Conservation (phyloP, 2,888 invertebrate species). For the Hypena proboscidalis region DNA sequence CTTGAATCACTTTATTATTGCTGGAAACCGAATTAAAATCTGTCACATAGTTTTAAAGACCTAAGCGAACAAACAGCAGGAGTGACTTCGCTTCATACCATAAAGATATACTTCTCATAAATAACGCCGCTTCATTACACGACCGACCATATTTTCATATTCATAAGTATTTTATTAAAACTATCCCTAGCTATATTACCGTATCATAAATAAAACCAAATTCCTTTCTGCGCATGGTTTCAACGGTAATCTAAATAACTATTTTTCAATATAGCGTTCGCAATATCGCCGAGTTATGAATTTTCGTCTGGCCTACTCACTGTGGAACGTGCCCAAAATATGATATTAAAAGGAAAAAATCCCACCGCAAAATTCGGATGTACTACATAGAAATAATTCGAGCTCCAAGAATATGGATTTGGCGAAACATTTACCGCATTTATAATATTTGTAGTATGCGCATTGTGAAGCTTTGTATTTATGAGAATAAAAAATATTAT, state of each 20-base stretch:
- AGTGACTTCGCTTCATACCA: too few species aligned
- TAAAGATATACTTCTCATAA: too few species aligned
- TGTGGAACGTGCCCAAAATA: slow-evolving; percentile 70
- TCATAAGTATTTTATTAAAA: slow-evolving; percentile 18
- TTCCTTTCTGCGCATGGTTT: slow-evolving; percentile 45
- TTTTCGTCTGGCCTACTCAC: slow-evolving; percentile 65
- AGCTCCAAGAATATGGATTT: slow-evolving; percentile 35
- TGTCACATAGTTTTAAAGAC: too few species aligned
- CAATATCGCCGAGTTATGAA: slow-evolving; percentile 72
- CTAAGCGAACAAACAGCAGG: too few species aligned
- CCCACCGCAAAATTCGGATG: slow-evolving; percentile 43
- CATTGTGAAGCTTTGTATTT: neutral
- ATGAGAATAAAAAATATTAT: neutral
- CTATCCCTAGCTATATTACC: slow-evolving; percentile 14
- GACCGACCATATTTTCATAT: too few species aligned
- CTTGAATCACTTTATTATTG: too few species aligned
- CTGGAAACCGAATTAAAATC: too few species aligned
- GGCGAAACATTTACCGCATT: slow-evolving; percentile 19
- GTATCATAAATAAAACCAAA: slow-evolving; percentile 33
- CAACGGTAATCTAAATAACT: slow-evolving; percentile 71
- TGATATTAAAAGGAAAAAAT: slow-evolving; percentile 54
- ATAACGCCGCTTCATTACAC: too few species aligned
- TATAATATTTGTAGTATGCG: slow-evolving; percentile 10
- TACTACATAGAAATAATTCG: slow-evolving; percentile 63
- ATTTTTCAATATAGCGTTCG: slow-evolving; percentile 76